Conservation (phyloP, 2,888 invertebrate species). For the Microctonus aethiopoides region DNA sequence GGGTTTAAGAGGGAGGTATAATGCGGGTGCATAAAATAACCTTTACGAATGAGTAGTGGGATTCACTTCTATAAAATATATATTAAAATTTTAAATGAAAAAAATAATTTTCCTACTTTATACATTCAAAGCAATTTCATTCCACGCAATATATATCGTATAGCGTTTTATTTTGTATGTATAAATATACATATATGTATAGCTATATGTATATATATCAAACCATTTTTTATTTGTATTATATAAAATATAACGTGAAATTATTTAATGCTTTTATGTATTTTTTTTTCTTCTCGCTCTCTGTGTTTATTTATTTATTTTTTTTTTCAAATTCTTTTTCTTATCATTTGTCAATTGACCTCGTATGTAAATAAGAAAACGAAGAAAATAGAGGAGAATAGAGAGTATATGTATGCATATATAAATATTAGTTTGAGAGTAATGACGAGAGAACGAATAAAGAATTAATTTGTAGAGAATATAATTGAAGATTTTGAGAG, state of each 20-base stretch:
- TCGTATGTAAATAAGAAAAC: not conserved
- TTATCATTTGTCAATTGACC: not conserved
- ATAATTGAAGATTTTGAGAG: not conserved
- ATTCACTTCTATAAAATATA: conserved; percentile 8
- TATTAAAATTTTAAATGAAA: conserved; percentile 64
- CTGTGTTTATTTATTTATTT: not conserved
- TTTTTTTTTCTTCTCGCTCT: conserved; percentile 17
- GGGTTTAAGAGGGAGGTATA: not conserved
- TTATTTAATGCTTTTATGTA: conserved; percentile 7
- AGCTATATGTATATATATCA: no score
- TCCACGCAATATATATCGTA: conserved; percentile 60
- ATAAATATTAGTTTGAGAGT: not conserved
- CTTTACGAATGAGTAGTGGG: not conserved
- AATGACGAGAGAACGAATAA: not conserved
- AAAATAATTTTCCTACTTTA: conserved; percentile 65
- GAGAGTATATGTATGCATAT: not conserved
- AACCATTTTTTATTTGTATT: no score
- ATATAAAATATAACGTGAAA: no score
- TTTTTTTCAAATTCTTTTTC: not conserved
- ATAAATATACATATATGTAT: no score
- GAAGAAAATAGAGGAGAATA: not conserved
- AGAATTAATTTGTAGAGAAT: no score
- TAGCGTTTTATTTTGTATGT: conserved; percentile 48
- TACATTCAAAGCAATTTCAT: conserved; percentile 68
- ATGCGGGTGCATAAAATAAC: not conserved